Conservation (phyloP, 2,797 vertebrate species). For the Coreius guichenoti region DNA sequence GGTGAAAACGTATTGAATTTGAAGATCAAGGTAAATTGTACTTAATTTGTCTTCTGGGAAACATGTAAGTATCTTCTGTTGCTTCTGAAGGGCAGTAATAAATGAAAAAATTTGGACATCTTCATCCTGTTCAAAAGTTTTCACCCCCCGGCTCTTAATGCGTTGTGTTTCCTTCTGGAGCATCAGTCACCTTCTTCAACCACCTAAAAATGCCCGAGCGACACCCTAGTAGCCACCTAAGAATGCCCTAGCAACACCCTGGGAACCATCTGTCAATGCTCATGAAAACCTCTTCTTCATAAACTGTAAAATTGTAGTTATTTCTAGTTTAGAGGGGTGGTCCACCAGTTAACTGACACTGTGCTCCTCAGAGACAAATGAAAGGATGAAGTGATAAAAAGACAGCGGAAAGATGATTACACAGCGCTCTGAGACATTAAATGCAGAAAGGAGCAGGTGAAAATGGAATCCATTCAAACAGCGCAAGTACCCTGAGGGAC, state of each 20-base stretch:
- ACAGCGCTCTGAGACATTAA: slow-evolving; percentile 54
- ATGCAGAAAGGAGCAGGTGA: slow-evolving; percentile 59
- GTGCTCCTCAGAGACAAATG: slow-evolving; percentile 14
- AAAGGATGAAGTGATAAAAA: slow-evolving; percentile 38
- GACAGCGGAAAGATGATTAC: slow-evolving; percentile 44
- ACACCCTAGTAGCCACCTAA: not conserved
- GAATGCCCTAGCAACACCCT: not conserved
- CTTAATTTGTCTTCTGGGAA: no score
- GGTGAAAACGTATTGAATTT: no score
- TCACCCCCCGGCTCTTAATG: no score
- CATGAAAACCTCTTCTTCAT: not conserved
- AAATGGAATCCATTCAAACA: slow-evolving; percentile 70
- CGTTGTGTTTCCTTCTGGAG: no score
- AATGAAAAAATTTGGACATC: no score
- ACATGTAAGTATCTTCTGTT: no score
- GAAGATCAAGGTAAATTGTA: no score
- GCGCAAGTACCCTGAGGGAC: slow-evolving; percentile 56
- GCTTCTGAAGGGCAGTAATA: no score
- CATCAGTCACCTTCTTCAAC: no score
- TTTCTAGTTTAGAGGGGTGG: not conserved
- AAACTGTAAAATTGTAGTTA: not conserved
- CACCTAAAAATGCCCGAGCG: not conserved
- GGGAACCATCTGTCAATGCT: not conserved
- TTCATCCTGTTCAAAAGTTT: no score
- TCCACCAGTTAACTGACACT: not conserved